Base-by-base conservation (phyloP, 1,140 invertebrate genomes). In the Pseudomyrmex concolor region DNA sequence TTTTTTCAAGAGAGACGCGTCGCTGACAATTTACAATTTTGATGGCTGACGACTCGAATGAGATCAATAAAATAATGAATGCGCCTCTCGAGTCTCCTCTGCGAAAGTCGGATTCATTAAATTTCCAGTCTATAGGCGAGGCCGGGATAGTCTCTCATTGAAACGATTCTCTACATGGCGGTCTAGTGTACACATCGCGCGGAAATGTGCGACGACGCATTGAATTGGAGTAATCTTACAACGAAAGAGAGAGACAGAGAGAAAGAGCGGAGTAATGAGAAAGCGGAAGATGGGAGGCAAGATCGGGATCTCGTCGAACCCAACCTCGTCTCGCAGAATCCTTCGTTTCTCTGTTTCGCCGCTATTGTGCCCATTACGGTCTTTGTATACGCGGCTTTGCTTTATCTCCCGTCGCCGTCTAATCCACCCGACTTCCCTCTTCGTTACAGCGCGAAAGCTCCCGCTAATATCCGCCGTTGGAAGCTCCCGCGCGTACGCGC, bases 51-150 rank as follows among this genome's bases (percentile, higher is more conserved):
- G 8, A 45, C 5, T 22, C 15, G 48, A 60, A 34, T 25, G 15
- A 50, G 54, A 84, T 85, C 78, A 57, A 83, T 88, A 78, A 74
- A 57, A 83, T 88, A 78, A 74, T 85, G 88, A 83, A 87, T 84
- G 77, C 59, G 64, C 25, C 22, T 34, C 19, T 66, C 45, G 66
- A 60, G 60, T 22, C 50, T 68, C 72, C 66, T 63, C 67, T 89
- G 82, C 89, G 83, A 91, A 91, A 89, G 84, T 85, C 86, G 83
- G 86, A 90, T 86, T 93, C 92, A 89, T 93, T 93, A 93, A 92
- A 93, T 91, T 91, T 86, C 86, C 89, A 91, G 83, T 88, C 34
- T 34, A 34, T 89, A 89, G 89, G 57, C 57, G 76, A 50, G 74
- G 51, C 83, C 54, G 17, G 9, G 48, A 63, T 83, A 84, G 86